phyloP scores from a whole-genome alignment of 2,797 vertebrate species.

The Pelobates cultripes region DNA sequence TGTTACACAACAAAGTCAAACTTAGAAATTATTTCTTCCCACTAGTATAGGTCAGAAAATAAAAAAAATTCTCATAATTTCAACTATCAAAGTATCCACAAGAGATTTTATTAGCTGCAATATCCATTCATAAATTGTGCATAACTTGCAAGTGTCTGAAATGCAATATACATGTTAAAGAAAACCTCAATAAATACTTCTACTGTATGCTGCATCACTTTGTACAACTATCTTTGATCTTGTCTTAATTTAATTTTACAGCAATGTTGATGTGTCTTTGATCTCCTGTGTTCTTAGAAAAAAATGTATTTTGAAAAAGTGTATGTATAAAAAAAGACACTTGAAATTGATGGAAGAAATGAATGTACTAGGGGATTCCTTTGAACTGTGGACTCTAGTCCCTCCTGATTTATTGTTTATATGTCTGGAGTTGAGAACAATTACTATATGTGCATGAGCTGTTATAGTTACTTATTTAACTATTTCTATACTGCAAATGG shows the following conservation, averaged over 20 bases:
- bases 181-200: constrained; percentile 55
- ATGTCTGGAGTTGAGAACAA: no score
- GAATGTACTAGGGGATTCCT: constrained; percentile 15
- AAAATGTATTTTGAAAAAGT: constrained; percentile 8
- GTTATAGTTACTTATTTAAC: no score
- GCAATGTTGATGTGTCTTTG: constrained; percentile 51
- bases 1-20: constrained; percentile 22
- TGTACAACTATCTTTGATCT: constrained; percentile 56
- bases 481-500: no score
- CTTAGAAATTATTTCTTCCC: constrained; percentile 19
- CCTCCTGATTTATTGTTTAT: neutral
- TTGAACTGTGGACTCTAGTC: neutral
- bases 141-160: constrained; percentile 31
- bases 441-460: no score
- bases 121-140: constrained; percentile 45
- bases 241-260: constrained; percentile 52
- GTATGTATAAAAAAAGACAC: constrained; percentile 16
- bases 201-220: constrained; percentile 35
- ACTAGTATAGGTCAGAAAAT: constrained; percentile 10
- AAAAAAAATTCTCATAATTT: neutral
- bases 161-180: constrained; percentile 24
- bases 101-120: neutral
- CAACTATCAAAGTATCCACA: constrained; percentile 36
- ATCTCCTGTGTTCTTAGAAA: constrained; percentile 46
- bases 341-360: constrained; percentile 36